Base-by-base conservation (phyloP, 2,797 vertebrate species). In the Acanthiza pusilla region DNA sequence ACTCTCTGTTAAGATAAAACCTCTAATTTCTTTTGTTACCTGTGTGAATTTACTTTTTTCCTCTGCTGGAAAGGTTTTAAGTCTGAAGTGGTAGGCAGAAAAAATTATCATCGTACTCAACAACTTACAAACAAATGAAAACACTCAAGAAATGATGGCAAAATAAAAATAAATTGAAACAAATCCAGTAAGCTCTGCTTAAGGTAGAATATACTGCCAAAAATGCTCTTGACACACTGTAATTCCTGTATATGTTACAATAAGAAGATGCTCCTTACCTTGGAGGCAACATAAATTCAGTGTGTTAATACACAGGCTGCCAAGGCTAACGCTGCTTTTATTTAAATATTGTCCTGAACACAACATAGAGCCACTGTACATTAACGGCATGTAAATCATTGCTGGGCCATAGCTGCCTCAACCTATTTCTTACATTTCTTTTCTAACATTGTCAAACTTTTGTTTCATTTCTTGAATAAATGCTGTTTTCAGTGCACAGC, bases 391-490 rank as follows among this genome's bases (percentile, higher is more conserved):
- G 94, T 91, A 95, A 95, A 97, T 97, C 67, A 76, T 55, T 94
- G 85, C 83, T 85, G 45, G 91, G 71, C 81, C 62, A 61, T 26
- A 80, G 78, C 82, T 96, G 88, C 91, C 91, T 94, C 66, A 95
- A 85, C 88, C 71, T 83, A 84, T 94, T 94, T 85, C 90, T 93
- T 88, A 45, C 57, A 72, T 67, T 66, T 91, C 65, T 92, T 81
- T 92, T 85, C 75, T 76, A 86, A 73, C 77, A 72, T 68, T 95
- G 94, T 95, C 91, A 87, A 96, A 96, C 71, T 97, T 97, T 95
- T 95, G 65, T 97, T 96, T 96, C 92, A 62, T 96, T 96, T 94
- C 88, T 91, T 88, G 94, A 95, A 96, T 95, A 96, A 91, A 93
- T 85, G 75, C 71, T 93, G 91, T 80, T 97, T 96, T 95, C 76